Base-by-base conservation (phyloP, 2,888 invertebrate genomes). In the Tetropium fuscum region DNA sequence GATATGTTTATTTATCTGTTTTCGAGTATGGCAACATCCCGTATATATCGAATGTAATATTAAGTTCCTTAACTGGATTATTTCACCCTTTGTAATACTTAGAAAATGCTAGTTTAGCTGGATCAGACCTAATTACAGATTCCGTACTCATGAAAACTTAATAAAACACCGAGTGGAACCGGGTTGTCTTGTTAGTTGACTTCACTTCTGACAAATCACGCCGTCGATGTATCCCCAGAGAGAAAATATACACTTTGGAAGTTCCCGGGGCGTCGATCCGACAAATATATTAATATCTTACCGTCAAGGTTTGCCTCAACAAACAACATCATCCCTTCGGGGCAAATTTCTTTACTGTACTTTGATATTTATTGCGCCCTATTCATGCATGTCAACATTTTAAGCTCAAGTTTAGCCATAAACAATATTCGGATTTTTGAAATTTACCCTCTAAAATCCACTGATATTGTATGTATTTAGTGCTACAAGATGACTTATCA, bases 141-240 rank as follows among this genome's bases (percentile, higher is more conserved):
- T 70, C 69, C 58, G 49, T 54, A 60, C 60, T 71, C 71, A 70
- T 70, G 70, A 70, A 73, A 73, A 66, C 62, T 73, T 73, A 68
- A 73, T 73, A 71, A 68, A 69, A 69, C 60, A 38, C 60, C 13
- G 62, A 54, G 58, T 62, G 68, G 47, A 58, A 60, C 58, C 60
- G 61, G 64, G 66, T 67, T 67, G 68, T 64, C 65, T 66, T 58
- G 63, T 58, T 55, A 61, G 62, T 63, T 44, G 27, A 44, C 53
- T 62, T 63, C 38, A 51, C 55, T 59, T 45, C 53, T 57, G 57
- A 67, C 63, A 66, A 66, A 70, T 69, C 66, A 58, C 49, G 45
- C 41, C 58, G 60, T 45, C 49, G 57, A 68, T 60, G 59, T 57
- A 41, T 59, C 66, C 62, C 60, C 44, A 13, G 60, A 45, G 63